phyloP scores from a whole-genome alignment of 2,888 invertebrate genomes.

The Apotomis capreana region DNA sequence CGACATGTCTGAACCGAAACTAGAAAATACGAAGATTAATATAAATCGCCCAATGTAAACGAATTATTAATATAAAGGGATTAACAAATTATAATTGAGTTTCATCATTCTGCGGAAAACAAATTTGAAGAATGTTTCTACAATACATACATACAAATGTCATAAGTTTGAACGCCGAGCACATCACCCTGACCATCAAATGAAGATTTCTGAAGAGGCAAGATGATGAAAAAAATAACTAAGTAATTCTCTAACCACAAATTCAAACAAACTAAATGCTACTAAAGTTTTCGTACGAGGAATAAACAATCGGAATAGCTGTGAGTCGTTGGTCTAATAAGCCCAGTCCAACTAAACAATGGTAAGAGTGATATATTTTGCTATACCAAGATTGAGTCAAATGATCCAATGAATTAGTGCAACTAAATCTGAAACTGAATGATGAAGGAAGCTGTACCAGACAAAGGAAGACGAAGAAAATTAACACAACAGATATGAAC shows the following conservation, averaged over 20 bases:
- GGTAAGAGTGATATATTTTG: slow-evolving; percentile 65
- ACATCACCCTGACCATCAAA: neutral
- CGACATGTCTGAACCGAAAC: neutral
- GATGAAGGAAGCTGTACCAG: slow-evolving; percentile 1
- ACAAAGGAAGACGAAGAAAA: neutral
- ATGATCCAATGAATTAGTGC: slow-evolving; percentile 64
- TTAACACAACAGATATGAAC: neutral
- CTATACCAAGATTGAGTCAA: slow-evolving; percentile 54
- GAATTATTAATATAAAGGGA: neutral
- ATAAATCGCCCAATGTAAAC: neutral
- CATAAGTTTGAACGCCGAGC: neutral
- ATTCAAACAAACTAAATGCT: slow-evolving; percentile 2
- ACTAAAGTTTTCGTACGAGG: slow-evolving; percentile 10
- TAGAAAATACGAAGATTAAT: neutral
- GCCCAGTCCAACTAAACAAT: slow-evolving; percentile 73
- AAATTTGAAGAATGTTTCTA: slow-evolving; percentile 7
- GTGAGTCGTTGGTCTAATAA: slow-evolving; percentile 72
- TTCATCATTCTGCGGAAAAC: neutral
- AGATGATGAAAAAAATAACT: slow-evolving; percentile 4
- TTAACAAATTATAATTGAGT: neutral
- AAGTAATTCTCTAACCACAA: slow-evolving; percentile 6
- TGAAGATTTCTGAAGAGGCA: slow-evolving; percentile 18
- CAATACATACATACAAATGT: neutral
- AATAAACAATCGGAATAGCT: slow-evolving; percentile 36
- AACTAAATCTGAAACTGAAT: slow-evolving; percentile 33